Base-by-base conservation (phyloP, 2,113 vertebrate species). In the Nestor notabilis region DNA sequence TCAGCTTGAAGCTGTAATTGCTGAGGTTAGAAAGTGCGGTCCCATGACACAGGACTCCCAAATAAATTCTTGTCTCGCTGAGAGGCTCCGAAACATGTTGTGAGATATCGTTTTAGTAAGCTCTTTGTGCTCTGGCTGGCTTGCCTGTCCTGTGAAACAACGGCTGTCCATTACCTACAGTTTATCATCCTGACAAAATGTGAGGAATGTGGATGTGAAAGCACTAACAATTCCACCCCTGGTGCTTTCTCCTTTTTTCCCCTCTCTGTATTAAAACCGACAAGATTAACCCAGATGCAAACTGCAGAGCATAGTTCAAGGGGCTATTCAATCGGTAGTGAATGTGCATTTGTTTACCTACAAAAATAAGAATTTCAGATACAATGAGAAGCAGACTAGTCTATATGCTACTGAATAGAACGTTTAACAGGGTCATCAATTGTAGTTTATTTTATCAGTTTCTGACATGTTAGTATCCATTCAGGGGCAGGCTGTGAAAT, bases 261-360 rank as follows among this genome's bases (percentile, higher is more conserved):
- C 27, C 47, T 37, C 96, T 97, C 95, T 96, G 95, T 98, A 98
- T 98, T 97, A 98, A 98, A 98, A 97, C 97, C 56, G 97, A 98
- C 98, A 98, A 98, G 98, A 98, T 98, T 98, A 98, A 98, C 98
- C 98, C 98, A 98, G 97, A 98, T 47, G 95, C 97, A 97, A 95
- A 98, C 97, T 94, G 91, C 78, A 89, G 97, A 98, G 96, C 97
- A 98, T 39, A 98, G 98, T 98, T 98, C 98, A 98, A 98, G 98
- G 97, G 91, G 97, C 97, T 98, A 98, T 98, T 98, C 97, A 98
- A 90, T 97, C 85, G 5, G 83, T 11, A 92, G 82, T 98, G 98
- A 98, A 98, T 98, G 98, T 90, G 97, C 98, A 98, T 98, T 98
- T 98, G 97, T 98, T 98, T 98, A 98, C 96, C 94, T 98, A 98